phyloP scores from a whole-genome alignment of 2,888 invertebrate genomes.

The Oxyteleia sp. region DNA sequence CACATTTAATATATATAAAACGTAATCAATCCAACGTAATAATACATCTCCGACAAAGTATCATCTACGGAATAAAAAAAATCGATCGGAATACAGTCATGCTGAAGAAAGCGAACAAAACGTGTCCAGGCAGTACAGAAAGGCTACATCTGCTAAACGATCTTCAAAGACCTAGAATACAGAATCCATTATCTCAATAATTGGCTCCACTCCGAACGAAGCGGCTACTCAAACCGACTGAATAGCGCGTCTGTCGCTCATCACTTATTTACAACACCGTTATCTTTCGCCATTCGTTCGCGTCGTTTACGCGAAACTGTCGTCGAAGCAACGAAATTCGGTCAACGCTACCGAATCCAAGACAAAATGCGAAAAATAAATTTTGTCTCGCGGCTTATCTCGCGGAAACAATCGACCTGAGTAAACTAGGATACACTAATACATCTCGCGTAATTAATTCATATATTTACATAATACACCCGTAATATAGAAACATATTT shows the following conservation, averaged over 20 bases:
- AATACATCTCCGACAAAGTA: constrained; percentile 27
- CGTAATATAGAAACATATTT: too few species aligned
- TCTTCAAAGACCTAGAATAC: constrained; percentile 24
- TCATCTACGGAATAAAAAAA: constrained; percentile 25
- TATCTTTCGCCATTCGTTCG: not conserved
- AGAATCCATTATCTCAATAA: constrained; percentile 30
- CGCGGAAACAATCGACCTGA: constrained; percentile 22
- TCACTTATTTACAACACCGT: constrained; percentile 20
- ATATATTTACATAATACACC: constrained; percentile 58
- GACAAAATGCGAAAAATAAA: constrained; percentile 40
- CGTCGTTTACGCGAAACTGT: constrained; percentile 4
- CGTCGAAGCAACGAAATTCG: constrained; percentile 19
- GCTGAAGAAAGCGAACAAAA: constrained; percentile 41
- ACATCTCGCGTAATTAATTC: constrained; percentile 58
- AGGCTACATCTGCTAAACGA: constrained; percentile 34
- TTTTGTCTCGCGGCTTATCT: constrained; percentile 19
- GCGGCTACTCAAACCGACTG: constrained; percentile 4
- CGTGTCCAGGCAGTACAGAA: constrained; percentile 36
- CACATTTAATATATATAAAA: constrained; percentile 75
- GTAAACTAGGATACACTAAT: constrained; percentile 50
- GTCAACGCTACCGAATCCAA: constrained; percentile 11
- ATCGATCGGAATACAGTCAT: constrained; percentile 25
- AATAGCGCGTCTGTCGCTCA: constrained; percentile 22
- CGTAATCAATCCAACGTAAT: constrained; percentile 68
- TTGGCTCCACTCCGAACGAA: constrained; percentile 1